Base-by-base conservation (phyloP, 2,888 invertebrate genomes). In the Ormyrus labotus region DNA sequence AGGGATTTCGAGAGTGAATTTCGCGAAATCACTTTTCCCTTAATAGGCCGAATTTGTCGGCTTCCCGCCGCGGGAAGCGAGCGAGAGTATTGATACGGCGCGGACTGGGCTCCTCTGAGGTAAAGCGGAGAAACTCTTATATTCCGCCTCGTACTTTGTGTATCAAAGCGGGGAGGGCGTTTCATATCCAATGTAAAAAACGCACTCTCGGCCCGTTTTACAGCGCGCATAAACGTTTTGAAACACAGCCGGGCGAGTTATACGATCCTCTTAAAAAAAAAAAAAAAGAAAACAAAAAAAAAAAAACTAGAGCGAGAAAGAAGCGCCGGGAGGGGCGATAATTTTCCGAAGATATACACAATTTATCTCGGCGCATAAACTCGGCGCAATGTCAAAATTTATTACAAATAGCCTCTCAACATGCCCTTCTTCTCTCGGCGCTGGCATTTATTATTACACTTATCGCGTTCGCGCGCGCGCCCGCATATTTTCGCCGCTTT, bases 371-470 rank as follows among this genome's bases (percentile, higher is more conserved):
- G 47, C 50, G 60, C 60, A 48, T 34, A 65, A 72, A 78, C 71
- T 67, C 67, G 9, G 53, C 60, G 61, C 48, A 57, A 57, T 73
- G 67, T 80, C 70, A 61, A 71, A 76, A 80, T 80, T 80, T 80
- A 80, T 80, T 76, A 76, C 71, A 63, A 67, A 76, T 80, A 68
- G 72, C 76, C 71, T 76, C 71, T 71, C 53, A 7, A 71, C 71
- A 13, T 57, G 70, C 55, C 19, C 47, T 7, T 9, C n/a, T 8
- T 7, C 65, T 65, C 53, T 63, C 64, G 3, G 3, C 19, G 6
- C 48, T 13, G 53, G 60, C 72, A 72, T 78, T 77, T 72, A 72
- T 78, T 78, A 78, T 78, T 60, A 63, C 63, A 70, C 70, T 64
- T 75, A 80, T 74, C 79, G 68, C 74, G 57, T 19, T 19, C 51